These are phyloP conservation scores for Lepidocolaptes lacrymiger DNA, from an alignment of 2,797 vertebrate species.

Conservation along the genomic window DNA sequence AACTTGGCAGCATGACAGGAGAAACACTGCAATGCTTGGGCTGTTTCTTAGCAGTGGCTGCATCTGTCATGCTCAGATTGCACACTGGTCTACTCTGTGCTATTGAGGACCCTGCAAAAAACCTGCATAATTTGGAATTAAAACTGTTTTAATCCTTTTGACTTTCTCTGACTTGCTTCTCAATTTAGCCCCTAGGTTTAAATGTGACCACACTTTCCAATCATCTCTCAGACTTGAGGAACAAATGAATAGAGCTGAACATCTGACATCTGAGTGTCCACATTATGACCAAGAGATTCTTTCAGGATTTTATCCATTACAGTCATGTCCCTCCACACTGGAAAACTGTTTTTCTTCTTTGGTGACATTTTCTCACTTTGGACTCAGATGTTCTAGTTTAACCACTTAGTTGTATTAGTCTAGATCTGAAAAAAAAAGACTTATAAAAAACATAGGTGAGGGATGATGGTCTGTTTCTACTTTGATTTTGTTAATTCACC, in stretches of 20 bases:
- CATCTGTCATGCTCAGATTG: not conserved
- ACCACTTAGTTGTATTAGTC: rapidly evolving
- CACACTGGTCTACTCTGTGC: not conserved
- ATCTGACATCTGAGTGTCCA: not conserved
- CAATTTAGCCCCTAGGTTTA: not conserved
- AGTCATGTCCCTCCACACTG: not conserved
- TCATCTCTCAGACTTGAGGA: not conserved
- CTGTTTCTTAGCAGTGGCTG: not conserved
- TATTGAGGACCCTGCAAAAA: rapidly evolving
- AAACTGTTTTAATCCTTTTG: not conserved
- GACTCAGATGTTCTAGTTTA: not conserved
- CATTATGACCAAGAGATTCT: not conserved
- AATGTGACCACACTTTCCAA: not conserved
- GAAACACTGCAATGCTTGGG: not conserved
- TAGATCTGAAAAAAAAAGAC: not conserved
- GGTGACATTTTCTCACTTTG: not conserved
- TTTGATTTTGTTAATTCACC: not conserved
- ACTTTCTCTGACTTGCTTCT: not conserved
- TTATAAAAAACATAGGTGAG: not conserved
- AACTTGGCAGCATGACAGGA: not conserved
- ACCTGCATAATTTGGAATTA: not conserved
- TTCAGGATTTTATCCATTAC: not conserved
- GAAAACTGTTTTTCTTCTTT: not conserved
- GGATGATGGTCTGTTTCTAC: not conserved
- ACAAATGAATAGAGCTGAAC: not conserved